A percentile compares a stretch with the other conserved stretches of the same genome.
These are phyloP conservation scores for Oncorhynchus kisutch DNA, from an alignment of 2,113 vertebrate genomes.

Conservation along the genomic window DNA sequence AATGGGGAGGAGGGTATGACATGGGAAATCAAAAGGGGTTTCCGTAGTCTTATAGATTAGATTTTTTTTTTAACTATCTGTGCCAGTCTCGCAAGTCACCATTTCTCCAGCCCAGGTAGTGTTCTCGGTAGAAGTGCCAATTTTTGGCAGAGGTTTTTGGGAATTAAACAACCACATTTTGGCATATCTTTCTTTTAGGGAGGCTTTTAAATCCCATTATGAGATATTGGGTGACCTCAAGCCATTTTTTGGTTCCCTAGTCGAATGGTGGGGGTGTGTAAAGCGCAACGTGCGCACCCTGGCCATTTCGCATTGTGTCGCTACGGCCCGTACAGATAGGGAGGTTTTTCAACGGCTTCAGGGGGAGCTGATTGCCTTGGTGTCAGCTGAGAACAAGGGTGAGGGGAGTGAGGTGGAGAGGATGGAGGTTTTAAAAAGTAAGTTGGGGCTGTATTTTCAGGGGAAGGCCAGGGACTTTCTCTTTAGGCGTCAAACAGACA, in stretches of 20 bases:
- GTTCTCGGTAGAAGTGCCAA: not conserved
- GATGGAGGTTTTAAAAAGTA: not conserved
- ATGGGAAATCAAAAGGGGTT: not conserved
- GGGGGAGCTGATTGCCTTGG: not conserved
- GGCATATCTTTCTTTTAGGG: not conserved
- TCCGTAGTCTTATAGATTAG: not conserved
- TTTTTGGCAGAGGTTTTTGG: not conserved
- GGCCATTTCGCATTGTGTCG: not conserved
- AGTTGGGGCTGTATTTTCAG: not conserved
- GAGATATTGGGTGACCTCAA: not conserved
- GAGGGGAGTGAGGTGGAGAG: not conserved
- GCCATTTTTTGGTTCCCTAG: not conserved
- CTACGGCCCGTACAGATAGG: not conserved
- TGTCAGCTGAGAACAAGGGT: not conserved
- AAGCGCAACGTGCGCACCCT: not conserved
- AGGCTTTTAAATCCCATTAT: not conserved
- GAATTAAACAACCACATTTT: not conserved
- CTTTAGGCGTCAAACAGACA: not conserved
- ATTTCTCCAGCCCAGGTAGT: not conserved
- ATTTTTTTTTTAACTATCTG: not conserved
- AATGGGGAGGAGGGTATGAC: not conserved
- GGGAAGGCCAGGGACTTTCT: not conserved
- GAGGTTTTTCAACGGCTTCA: not conserved
- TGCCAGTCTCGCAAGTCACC: not conserved
- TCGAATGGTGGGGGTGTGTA: conserved; percentile 2